Percentiles rank a stretch among this genome's conserved stretches.
Conservation (phyloP, 1,140 invertebrate species). For the Varroa destructor region DNA sequence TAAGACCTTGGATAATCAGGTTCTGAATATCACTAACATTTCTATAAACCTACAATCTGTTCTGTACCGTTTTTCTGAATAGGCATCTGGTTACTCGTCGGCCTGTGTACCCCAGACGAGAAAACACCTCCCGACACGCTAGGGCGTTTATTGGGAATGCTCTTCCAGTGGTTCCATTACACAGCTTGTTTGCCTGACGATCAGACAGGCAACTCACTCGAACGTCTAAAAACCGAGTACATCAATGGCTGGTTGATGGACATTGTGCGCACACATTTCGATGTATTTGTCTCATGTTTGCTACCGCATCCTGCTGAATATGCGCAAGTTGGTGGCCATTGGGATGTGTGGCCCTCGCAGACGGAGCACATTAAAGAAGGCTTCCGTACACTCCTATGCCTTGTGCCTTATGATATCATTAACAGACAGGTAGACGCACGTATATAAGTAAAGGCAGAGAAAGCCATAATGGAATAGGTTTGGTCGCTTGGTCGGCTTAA, state of each 20-base stretch:
- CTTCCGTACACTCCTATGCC: slow-evolving; percentile 72
- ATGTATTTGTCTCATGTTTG: slow-evolving; percentile 70
- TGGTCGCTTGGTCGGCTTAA: background rate
- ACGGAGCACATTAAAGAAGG: slow-evolving; percentile 91
- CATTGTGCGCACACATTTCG: slow-evolving; percentile 69
- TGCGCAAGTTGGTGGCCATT: slow-evolving; percentile 57
- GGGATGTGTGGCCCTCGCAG: slow-evolving; percentile 47
- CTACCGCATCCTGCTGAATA: slow-evolving; percentile 74
- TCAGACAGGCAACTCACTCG: slow-evolving; percentile 66
- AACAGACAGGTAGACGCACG: slow-evolving; percentile 56
- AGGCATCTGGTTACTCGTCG: slow-evolving; percentile 78
- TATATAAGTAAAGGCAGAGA: background rate
- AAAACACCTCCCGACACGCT: slow-evolving; percentile 68
- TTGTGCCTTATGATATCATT: slow-evolving; percentile 94
- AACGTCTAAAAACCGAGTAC: slow-evolving; percentile 81
- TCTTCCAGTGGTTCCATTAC: slow-evolving; percentile 98
- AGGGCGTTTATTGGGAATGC: slow-evolving; percentile 77
- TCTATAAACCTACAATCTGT: too few relatives aligned
- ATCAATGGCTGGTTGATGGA: slow-evolving; percentile 79
- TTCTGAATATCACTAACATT: too few relatives aligned
- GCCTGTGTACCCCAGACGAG: slow-evolving; percentile 71
- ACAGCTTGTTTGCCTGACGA: slow-evolving; percentile 90
- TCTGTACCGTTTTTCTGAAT: too few relatives aligned
- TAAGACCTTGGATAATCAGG: too few relatives aligned
- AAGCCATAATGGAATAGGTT: background rate